phyloP scores from a whole-genome alignment of 1,140 invertebrate species.

The Caenorhabditis inopinata region DNA sequence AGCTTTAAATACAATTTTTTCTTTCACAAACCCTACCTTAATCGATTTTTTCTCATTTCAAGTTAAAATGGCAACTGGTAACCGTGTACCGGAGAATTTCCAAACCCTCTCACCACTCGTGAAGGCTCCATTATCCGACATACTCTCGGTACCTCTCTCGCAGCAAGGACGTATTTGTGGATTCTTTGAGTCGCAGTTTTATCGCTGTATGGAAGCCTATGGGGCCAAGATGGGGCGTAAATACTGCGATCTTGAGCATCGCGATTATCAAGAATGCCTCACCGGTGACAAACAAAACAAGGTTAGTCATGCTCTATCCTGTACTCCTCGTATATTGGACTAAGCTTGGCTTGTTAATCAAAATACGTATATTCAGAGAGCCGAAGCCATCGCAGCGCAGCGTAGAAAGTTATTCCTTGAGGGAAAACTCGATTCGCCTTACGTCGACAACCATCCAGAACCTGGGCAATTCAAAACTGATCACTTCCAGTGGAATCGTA shows the following conservation, averaged over 20 bases:
- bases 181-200: constrained; percentile 62
- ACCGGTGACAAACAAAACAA: constrained; percentile 60
- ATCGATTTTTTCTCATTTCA: too few relatives aligned
- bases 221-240: constrained; percentile 57
- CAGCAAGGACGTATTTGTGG: constrained; percentile 53
- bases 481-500: constrained; percentile 56
- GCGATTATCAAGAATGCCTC: constrained; percentile 59
- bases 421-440: constrained; percentile 52
- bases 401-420: constrained; percentile 56
- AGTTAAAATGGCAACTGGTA: constrained; percentile 48
- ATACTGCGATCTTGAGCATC: constrained; percentile 62
- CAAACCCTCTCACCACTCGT: constrained; percentile 38
- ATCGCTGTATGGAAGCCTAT: constrained; percentile 61
- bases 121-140: constrained; percentile 46
- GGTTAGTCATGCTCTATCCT: too few relatives aligned
- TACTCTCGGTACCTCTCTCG: constrained; percentile 37
- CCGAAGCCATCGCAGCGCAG: constrained; percentile 54
- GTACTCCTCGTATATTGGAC: too few relatives aligned
- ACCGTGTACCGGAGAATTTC: constrained; percentile 43
- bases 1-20: too few relatives aligned
- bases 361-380: constrained; percentile 28
- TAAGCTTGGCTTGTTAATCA: too few relatives aligned
- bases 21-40: too few relatives aligned
- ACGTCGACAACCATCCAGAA: constrained; percentile 51
- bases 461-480: constrained; percentile 55